A percentile compares a stretch with the other conserved stretches of the same genome.
phyloP scores from a whole-genome alignment of 2,888 invertebrate genomes.

The Agrotis segetum region DNA sequence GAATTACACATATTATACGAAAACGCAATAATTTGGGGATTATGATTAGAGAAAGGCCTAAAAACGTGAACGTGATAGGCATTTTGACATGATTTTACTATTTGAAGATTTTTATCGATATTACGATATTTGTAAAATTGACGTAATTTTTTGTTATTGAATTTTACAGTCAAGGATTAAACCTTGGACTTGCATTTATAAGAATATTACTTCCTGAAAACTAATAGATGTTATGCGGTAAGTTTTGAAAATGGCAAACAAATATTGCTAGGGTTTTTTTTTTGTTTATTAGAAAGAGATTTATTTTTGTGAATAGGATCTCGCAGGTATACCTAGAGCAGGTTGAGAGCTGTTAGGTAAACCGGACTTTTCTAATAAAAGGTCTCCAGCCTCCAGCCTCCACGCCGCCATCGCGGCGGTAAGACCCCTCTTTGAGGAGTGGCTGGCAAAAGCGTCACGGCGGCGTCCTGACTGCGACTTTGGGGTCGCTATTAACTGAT shows the following conservation, averaged over 20 bases:
- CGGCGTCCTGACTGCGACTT: no score
- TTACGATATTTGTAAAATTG: conserved; percentile 6
- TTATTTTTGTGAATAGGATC: no score
- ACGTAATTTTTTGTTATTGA: conserved; percentile 30
- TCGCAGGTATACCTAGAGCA: no score
- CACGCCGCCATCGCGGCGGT: no score
- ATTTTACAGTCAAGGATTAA: conserved; percentile 38
- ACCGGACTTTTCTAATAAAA: no score
- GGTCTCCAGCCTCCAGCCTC: no score
- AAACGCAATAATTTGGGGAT: conserved; percentile 11
- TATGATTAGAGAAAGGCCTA: neutral
- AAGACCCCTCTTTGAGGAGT: no score
- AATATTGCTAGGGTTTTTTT: no score
- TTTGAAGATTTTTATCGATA: conserved; percentile 22
- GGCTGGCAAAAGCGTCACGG: no score
- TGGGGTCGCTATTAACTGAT: no score
- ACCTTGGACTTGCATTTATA: conserved; percentile 22
- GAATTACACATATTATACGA: conserved; percentile 32
- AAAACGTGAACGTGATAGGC: conserved; percentile 35
- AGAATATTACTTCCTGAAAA: conserved; percentile 6
- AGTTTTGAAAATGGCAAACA: neutral
- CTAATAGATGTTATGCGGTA: neutral
- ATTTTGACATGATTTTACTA: conserved; percentile 23
- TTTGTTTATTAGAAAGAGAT: no score
- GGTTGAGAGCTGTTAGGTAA: no score